These are phyloP conservation scores for Nasonia oneida DNA, from an alignment of 2,888 invertebrate species.

Conservation along the genomic window DNA sequence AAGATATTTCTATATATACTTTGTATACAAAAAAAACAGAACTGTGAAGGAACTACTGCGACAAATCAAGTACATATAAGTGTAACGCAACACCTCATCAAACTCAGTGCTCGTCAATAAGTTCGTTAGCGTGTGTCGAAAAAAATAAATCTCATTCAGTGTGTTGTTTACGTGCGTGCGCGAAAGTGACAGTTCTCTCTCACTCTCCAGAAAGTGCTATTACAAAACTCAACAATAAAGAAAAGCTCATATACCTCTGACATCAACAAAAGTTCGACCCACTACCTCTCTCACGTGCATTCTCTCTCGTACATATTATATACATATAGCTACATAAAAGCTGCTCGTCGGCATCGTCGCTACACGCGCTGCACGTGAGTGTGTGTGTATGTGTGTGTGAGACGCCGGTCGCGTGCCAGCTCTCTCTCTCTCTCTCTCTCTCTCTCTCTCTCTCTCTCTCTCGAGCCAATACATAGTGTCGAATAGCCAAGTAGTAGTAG, in stretches of 20 bases:
- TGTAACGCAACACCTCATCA: conserved; percentile 28
- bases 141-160: too few species aligned
- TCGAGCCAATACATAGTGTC: not conserved
- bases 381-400: not conserved
- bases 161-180: not conserved
- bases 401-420: not conserved
- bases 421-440: too few species aligned
- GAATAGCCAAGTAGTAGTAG: not conserved
- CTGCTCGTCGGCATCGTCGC: not conserved
- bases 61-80: conserved; percentile 8
- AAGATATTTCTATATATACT: conserved; percentile 59
- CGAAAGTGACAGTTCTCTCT: conserved; percentile 47
- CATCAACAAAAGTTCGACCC: not conserved
- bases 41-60: not conserved
- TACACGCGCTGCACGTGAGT: not conserved
- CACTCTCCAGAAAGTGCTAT: conserved; percentile 51
- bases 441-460: too few species aligned
- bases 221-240: conserved; percentile 3
- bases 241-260: conserved; percentile 15
- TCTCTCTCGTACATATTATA: conserved; percentile 4
- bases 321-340: not conserved
- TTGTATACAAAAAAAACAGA: conserved; percentile 50
- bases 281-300: conserved; percentile 21
- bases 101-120: conserved; percentile 16
- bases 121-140: not conserved